Evolutionary conservation across 1,140 invertebrate species (phyloP).

Genomic region (Monochamus saltuarius): DNA sequence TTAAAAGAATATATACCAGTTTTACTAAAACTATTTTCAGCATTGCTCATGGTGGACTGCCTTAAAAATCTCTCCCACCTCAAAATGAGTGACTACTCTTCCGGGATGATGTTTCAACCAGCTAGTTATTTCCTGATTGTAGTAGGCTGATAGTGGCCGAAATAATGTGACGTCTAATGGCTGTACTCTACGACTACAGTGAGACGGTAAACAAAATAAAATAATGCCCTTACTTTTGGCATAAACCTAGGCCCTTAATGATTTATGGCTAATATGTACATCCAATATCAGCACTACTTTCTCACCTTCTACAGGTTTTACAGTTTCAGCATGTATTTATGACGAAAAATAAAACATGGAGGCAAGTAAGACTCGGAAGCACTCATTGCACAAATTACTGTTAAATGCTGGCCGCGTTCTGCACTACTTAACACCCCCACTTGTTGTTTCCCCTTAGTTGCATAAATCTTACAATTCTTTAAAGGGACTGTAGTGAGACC

Average conservation of each 20-base stretch:
- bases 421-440: no score
- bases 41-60: slow-evolving; percentile 33
- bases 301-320: no score
- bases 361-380: no score
- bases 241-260: slow-evolving; percentile 22
- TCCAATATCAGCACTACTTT: no score
- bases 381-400: no score
- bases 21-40: slow-evolving; percentile 41
- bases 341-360: no score
- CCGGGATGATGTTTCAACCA: slow-evolving; percentile 39
- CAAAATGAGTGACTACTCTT: slow-evolving; percentile 25
- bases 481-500: no score
- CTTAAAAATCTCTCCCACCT: slow-evolving; percentile 30
- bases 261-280: no score
- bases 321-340: no score
- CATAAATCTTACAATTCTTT: no score
- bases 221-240: slow-evolving; percentile 28
- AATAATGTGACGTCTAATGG: slow-evolving; percentile 51
- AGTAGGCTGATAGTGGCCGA: slow-evolving; percentile 41
- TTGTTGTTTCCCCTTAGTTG: no score
- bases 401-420: no score
- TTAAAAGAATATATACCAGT: slow-evolving; percentile 47
- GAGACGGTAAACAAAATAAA: slow-evolving; percentile 26
- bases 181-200: slow-evolving; percentile 40
- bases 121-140: slow-evolving; percentile 33